A percentile compares a stretch with the other conserved stretches of the same genome.
Conservation (phyloP, 92 coral and sea anemone genomes). For the Hydrozoanthus gracilis region DNA sequence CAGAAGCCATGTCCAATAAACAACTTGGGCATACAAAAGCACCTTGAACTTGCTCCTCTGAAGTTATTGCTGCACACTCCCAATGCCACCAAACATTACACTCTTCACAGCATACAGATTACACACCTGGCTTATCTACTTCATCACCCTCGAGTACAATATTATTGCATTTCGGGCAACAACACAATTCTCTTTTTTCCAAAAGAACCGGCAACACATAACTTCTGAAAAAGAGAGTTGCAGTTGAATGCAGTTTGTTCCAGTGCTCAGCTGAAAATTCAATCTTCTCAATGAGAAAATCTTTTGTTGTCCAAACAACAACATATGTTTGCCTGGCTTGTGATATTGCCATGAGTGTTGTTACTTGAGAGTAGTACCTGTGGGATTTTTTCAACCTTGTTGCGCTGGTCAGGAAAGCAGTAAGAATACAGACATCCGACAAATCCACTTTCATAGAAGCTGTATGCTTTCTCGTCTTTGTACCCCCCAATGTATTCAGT, state of each 20-base stretch:
- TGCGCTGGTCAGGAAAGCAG: constrained; percentile 23
- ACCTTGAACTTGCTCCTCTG: constrained; percentile 33
- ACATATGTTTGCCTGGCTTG: constrained; percentile 39
- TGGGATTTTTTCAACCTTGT: constrained; percentile 32
- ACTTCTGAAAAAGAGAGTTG: constrained; percentile 47
- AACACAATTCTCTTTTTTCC: constrained; percentile 38
- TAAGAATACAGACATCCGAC: constrained; percentile 33
- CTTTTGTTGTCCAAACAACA: constrained; percentile 54
- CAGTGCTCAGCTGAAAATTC: constrained; percentile 42
- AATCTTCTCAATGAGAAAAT: constrained; percentile 36
- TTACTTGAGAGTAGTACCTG: constrained; percentile 45
- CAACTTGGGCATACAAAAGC: constrained; percentile 28
- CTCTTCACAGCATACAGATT: constrained; percentile 55
- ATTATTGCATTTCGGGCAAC: constrained; percentile 50
- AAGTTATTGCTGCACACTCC: constrained; percentile 44
- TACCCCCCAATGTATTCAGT: constrained; percentile 52
- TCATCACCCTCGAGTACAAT: constrained; percentile 51
- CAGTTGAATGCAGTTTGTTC: constrained; percentile 42
- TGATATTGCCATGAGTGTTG: constrained; percentile 38
- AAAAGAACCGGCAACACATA: constrained; percentile 52
- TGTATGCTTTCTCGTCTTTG: constrained; percentile 50
- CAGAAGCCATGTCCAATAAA: constrained; percentile 29
- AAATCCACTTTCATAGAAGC: constrained; percentile 43
- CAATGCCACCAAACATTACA: constrained; percentile 59
- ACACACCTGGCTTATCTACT: constrained; percentile 50